phyloP scores from a whole-genome alignment of 1,140 invertebrate genomes.

The Phymastichus coffea region DNA sequence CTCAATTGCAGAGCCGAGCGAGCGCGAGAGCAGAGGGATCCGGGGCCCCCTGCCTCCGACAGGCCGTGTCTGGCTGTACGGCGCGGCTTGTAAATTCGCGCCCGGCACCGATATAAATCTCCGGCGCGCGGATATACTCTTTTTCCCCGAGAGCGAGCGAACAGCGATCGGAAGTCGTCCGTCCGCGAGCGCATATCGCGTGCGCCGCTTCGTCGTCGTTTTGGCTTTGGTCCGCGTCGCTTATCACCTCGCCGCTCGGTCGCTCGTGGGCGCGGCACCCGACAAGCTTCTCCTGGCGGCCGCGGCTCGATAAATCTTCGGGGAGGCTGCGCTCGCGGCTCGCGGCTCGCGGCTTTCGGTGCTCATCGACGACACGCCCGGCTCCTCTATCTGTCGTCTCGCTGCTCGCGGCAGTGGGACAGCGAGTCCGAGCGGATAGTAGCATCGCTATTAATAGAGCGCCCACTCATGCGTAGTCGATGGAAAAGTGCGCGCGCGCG shows the following conservation, averaged over 20 bases:
- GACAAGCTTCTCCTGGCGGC: no score
- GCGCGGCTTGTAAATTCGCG: constrained; percentile 14
- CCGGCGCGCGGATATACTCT: background rate
- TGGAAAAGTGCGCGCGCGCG: no score
- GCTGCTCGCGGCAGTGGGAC: no score
- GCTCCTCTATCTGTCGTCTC: no score
- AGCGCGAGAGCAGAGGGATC: no score
- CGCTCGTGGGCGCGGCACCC: constrained; percentile 9
- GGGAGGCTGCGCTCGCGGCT: background rate
- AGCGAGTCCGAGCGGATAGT: no score
- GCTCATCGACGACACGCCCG: no score
- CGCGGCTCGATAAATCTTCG: constrained; percentile 20
- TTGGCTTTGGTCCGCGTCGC: background rate
- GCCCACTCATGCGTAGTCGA: no score
- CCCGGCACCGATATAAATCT: constrained; percentile 13
- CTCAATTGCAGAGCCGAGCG: no score
- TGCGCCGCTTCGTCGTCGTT: background rate
- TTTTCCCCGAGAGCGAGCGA: background rate
- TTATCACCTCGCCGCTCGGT: constrained; percentile 18
- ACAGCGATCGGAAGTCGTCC: background rate
- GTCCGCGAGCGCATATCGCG: constrained; percentile 2
- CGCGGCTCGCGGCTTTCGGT: background rate
- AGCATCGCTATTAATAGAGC: no score
- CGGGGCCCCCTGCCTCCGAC: no score
- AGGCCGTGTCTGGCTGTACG: no score